phyloP scores from a whole-genome alignment of 35 echinoderm and acorn worm genomes.

The Apostichopus parvimensis region DNA sequence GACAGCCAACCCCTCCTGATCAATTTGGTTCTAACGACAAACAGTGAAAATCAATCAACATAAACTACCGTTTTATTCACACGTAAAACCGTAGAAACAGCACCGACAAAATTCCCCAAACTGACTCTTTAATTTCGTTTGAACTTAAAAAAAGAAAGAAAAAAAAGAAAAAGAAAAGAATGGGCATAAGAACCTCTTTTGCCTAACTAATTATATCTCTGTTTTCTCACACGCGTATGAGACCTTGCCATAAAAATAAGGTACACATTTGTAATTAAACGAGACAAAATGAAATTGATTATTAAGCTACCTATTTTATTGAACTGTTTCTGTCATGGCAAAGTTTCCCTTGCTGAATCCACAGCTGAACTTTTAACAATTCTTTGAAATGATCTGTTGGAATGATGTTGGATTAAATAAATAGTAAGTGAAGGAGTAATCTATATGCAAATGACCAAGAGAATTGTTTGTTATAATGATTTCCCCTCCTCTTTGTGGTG shows the following conservation, averaged over 20 bases:
- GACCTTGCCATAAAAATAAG: neutral
- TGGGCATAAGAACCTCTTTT: neutral
- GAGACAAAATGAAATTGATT: constrained; percentile 30
- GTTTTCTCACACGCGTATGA: neutral
- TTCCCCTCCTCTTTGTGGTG: neutral
- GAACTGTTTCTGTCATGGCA: constrained; percentile 16
- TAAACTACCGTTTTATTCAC: too few species aligned
- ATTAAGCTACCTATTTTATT: constrained; percentile 19
- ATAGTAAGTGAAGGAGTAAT: constrained; percentile 4
- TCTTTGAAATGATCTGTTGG: constrained; percentile 16
- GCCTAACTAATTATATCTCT: constrained; percentile 21
- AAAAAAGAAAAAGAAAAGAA: neutral
- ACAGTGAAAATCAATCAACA: too few species aligned
- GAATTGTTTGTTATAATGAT: neutral
- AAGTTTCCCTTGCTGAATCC: neutral
- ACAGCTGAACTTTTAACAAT: constrained; percentile 7
- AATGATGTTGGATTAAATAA: constrained; percentile 31
- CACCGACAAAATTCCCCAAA: too few species aligned
- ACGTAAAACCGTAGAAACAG: too few species aligned
- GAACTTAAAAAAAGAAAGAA: neutral
- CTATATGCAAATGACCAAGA: constrained; percentile 37
- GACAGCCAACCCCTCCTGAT: too few species aligned
- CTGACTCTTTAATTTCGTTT: too few species aligned
- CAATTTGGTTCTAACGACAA: too few species aligned
- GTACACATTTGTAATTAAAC: constrained; percentile 12